Evolutionary conservation across 92 coral and sea anemone species (phyloP).

Genomic region (Epizoanthus scotinus): DNA sequence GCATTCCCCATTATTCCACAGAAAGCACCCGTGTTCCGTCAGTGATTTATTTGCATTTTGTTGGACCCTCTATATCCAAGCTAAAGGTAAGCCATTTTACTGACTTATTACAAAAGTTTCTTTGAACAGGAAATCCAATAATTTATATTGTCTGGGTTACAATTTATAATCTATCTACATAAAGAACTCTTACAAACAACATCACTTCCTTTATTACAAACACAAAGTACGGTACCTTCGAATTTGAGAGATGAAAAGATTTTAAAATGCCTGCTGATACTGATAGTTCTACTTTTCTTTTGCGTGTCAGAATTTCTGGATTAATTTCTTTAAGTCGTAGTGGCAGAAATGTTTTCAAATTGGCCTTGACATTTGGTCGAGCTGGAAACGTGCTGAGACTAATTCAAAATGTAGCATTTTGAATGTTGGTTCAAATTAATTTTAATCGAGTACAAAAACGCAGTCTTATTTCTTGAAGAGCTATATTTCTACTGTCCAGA

Average conservation of each 20-base stretch:
- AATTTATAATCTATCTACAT: neutral
- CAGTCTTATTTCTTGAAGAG: neutral
- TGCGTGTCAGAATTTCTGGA: conserved; percentile 5
- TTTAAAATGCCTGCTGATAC: neutral
- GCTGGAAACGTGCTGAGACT: conserved; percentile 2
- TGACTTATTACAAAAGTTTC: conserved; percentile 3
- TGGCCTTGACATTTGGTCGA: conserved; percentile 7
- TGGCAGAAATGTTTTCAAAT: conserved; percentile 38
- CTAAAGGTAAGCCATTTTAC: conserved; percentile 76
- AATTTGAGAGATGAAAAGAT: neutral
- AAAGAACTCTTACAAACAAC: conserved; percentile 1
- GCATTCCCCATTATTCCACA: conserved; percentile 39
- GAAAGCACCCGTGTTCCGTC: conserved; percentile 91
- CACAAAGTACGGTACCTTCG: neutral
- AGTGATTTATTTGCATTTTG: conserved; percentile 91
- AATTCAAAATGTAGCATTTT: neutral
- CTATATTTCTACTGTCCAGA: neutral
- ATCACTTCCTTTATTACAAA: neutral
- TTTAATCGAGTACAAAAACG: neutral
- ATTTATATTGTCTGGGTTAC: neutral
- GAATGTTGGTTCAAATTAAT: neutral
- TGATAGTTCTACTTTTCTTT: neutral
- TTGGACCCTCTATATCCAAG: conserved; percentile 95
- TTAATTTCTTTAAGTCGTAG: conserved; percentile 6
- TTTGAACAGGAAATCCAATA: neutral